Percentiles rank a stretch among this genome's conserved stretches.
These are phyloP conservation scores for Drosophila subobscura DNA, from an alignment of 1,140 invertebrate species.

Conservation along the genomic window DNA sequence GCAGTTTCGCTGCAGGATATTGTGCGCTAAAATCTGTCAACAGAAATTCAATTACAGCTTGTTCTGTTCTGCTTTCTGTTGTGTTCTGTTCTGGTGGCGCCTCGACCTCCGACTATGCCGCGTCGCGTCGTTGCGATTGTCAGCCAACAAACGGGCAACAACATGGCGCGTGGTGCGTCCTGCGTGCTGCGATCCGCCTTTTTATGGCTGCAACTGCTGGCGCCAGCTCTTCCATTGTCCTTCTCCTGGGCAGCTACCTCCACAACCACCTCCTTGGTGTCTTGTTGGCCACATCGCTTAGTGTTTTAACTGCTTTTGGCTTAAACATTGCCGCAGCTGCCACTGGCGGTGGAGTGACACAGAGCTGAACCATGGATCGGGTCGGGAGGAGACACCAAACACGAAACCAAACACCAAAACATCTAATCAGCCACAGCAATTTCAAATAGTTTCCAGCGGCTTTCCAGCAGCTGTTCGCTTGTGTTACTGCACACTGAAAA, in stretches of 20 bases:
- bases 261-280: no score
- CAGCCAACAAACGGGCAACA: conserved; percentile 49
- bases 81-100: conserved; percentile 1
- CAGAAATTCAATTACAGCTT: conserved; percentile 80
- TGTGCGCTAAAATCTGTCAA: conserved; percentile 81
- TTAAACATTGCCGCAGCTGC: conserved; percentile 51
- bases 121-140: conserved; percentile 29
- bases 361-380: no score
- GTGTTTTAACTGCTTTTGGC: conserved; percentile 60
- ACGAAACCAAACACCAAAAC: no score
- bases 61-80: conserved; percentile 5
- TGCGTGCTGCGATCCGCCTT: conserved; percentile 21
- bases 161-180: conserved; percentile 24
- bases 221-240: not conserved
- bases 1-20: conserved; percentile 75
- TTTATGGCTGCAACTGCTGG: conserved; percentile 60
- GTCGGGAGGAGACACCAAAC: no score
- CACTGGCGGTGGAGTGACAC: no score
- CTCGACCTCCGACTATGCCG: conserved; percentile 12
- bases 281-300: conserved; percentile 36
- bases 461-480: no score
- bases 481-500: no score
- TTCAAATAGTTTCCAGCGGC: no score
- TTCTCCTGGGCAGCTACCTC: no score
- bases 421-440: no score